Evolutionary conservation across 2,113 vertebrate genomes (phyloP), one percentile per base, ranked within the genome.

Genomic region (Axis porcinus): DNA sequence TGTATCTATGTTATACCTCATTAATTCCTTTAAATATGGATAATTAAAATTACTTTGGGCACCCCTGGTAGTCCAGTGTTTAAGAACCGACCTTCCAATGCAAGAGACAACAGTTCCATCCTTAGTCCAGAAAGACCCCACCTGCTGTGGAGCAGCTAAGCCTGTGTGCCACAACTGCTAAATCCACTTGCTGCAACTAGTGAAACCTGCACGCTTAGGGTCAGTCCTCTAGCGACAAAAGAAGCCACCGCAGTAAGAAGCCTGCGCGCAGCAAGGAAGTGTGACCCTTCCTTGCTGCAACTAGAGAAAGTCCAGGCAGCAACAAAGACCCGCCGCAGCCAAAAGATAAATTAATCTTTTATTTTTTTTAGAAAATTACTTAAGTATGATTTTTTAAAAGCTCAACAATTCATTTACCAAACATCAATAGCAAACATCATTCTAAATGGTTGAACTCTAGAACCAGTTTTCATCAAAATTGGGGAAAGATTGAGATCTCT

Each of bases 391-490:
- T 82, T 85, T 83, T 95, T 60, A 3, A 70, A 95, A 54, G 28
- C 27, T 36, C 64, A 88, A 23, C 21, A 54, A 86, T 8, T 45
- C 78, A 19, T 25, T 76, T 85, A 62, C 28, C 55, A 91, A 76
- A 90, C 40, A 14, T 62, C 81, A 62, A 45, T 12, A 86, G 60
- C 64, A 91, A 90, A 47, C 16, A 28, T n/a, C 87, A 91, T 95
- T 85, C 19, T n/a, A 85, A 95, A 60, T 52, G 19, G 62, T 76
- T 90, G 33, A 90, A 45, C n/a, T 36, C 28, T 43, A 86, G 62
- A 91, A 78, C 28, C 11, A 45, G n/a, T 78, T 91, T 91, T 40
- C 45, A 55, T 64, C 67, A 54, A 91, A 79, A 91, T 0, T 55
- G 88, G 64, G 47, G 45, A 78, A 85, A 95, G 15, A 86, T 4